Percentiles rank a stretch among this genome's conserved stretches.
phyloP scores from a whole-genome alignment of 1,140 invertebrate genomes.

The Microplitis mediator region DNA sequence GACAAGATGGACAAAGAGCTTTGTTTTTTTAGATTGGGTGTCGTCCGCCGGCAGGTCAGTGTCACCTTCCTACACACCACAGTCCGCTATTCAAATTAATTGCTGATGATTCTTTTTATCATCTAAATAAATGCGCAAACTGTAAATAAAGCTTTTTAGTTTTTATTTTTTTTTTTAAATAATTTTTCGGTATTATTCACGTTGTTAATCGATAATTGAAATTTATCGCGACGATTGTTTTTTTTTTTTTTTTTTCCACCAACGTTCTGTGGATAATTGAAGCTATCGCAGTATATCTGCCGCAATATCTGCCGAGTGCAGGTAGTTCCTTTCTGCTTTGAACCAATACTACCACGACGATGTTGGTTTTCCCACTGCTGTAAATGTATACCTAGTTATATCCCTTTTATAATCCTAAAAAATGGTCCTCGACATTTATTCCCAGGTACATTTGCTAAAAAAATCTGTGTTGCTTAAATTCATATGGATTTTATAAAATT shows the following conservation, averaged over 20 bases:
- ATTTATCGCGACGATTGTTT: constrained; percentile 14
- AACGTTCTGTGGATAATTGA: not conserved
- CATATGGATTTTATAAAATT: no score
- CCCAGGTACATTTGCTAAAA: constrained; percentile 20
- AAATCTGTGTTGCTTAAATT: no score
- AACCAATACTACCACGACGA: constrained; percentile 16
- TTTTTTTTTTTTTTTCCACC: not conserved
- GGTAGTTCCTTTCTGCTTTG: constrained; percentile 35
- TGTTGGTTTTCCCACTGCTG: constrained; percentile 31
- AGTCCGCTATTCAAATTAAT: no score
- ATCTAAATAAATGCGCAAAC: no score
- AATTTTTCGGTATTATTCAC: not conserved
- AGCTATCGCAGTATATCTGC: constrained; percentile 22
- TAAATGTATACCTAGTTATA: not conserved
- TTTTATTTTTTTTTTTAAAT: constrained; percentile 20
- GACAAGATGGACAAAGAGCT: constrained; percentile 34
- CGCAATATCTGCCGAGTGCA: constrained; percentile 41
- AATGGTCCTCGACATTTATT: constrained; percentile 43
- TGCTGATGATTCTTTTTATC: no score
- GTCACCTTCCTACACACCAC: not conserved
- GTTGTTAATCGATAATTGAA: not conserved
- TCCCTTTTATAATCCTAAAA: constrained; percentile 46
- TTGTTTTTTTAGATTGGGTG: constrained; percentile 30
- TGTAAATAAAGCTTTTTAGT: not conserved
- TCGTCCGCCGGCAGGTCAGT: not conserved